Base-by-base conservation (phyloP, 2,113 vertebrate genomes). In the Polypterus senegalus region DNA sequence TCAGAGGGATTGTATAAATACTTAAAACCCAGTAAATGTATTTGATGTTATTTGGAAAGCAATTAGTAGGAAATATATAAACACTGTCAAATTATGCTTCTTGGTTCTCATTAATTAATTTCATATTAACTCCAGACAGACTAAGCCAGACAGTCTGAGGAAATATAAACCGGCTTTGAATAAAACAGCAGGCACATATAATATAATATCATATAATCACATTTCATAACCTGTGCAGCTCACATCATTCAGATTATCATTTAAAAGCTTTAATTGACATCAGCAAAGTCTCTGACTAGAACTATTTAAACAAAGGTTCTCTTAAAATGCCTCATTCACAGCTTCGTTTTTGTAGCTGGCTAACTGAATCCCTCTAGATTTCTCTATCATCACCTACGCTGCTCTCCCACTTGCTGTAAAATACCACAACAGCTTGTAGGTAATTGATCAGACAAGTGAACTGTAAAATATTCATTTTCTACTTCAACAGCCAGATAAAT, bases 391-490 rank as follows among this genome's bases (percentile, higher is more conserved):
- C 83, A 89, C 88, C 86, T 93, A 90, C 84, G 82, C 84, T 83
- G 82, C 78, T 88, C 85, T 91, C 84, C 83, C 79, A 89, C 86
- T 84, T 82, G 87, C 89, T 89, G 88, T 91, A 88, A 92, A 93
- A 91, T 92, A 86, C 85, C 85, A 88, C 88, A 92, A 92, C 92
- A 95, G 94, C 92, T 97, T 97, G 95, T 93, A 94, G 89, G 93
- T 96, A 97, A 98, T 97, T 97, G 92, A 98, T 98, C 90, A 97
- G 92, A 90, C 91, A 95, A 97, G 92, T 94, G 91, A 94, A 97
- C 89, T 97, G 94, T 97, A 97, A 97, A 97, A 97, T 97, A 98
- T 97, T 97, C 89, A 98, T 98, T 98, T 98, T 97, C 94, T 97
- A 93, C 95, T 97, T 94, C 91, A 98, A 92, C 91, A 92, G 88